Base-by-base conservation (phyloP, 2,888 invertebrate species). In the Ferrisia virgata region DNA sequence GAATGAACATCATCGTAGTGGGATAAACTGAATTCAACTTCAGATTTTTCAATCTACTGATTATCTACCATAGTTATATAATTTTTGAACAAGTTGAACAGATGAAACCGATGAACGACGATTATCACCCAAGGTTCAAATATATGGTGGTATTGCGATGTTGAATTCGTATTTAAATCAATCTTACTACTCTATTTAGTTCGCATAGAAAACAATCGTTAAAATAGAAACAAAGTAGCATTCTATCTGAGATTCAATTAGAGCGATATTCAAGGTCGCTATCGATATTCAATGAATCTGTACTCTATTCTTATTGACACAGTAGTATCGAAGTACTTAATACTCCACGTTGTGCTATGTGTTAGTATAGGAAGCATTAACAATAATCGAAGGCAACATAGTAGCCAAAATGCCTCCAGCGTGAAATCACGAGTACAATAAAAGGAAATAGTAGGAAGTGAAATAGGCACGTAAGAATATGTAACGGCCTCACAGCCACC, bases 371-470 rank as follows among this genome's bases (percentile, higher is more conserved):
- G 22, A 25, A 58, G 22, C 25, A 22, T n/a, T 64, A 33, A 72
- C 72, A 72, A 72, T 33, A 33, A 33, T 72, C 72, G 72, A 72
- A 33, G 72, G 72, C 72, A 72, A 33, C 72, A 72, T 72, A 72
- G 72, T 72, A 33, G 72, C 72, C 31, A 18, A 72, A 72, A 72
- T 72, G 72, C 72, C 72, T 72, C 31, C 31, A 33, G 72, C 33
- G 58, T 64, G 58, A 64, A 28, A 64, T 25, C 11, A 11, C 25
- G 28, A 64, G 15, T 28, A 64, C 58, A 64, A 8, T 8, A 28
- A 22, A 64, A 25, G 58, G 18, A 18, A 47, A 47, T 18, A 18
- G 47, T 18, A 47, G 47, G 47, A 47, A 47, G 47, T 47, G 18
- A 28, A 64, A 13, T 53, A 2, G 18, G 18, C 18, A 53, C 6